A percentile compares a stretch with the other conserved stretches of the same genome.
Conservation (phyloP, 2,797 vertebrate species). For the Adelosebastes latens region DNA sequence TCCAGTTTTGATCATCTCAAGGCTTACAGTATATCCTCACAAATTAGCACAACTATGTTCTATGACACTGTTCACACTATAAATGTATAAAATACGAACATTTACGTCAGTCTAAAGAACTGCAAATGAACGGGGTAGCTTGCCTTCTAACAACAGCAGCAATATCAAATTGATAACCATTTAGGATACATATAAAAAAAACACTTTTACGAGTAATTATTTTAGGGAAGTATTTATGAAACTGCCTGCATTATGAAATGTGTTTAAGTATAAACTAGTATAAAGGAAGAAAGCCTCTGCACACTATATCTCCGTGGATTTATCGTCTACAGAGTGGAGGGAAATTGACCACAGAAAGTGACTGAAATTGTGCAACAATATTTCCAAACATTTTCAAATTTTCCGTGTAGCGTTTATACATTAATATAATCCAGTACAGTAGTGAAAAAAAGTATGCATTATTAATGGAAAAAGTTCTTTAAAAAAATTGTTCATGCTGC, state of each 20-base stretch:
- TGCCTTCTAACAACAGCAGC: neutral
- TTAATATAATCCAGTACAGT: too few relatives aligned
- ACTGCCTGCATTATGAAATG: too few relatives aligned
- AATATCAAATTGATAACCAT: neutral
- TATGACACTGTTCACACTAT: too few relatives aligned
- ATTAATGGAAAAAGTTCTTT: too few relatives aligned
- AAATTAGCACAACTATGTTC: neutral
- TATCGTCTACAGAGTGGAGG: neutral
- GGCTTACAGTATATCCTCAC: neutral
- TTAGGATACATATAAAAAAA: neutral
- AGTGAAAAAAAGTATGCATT: too few relatives aligned
- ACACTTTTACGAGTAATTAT: neutral
- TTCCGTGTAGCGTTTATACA: too few relatives aligned
- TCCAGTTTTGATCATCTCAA: neutral
- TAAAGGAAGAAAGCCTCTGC: neutral
- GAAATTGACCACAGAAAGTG: neutral
- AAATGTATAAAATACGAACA: neutral
- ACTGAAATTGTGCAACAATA: neutral
- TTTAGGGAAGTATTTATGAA: neutral
- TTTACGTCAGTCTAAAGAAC: neutral
- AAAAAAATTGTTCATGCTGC: too few relatives aligned
- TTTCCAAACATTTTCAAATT: neutral
- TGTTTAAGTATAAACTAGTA: too few relatives aligned
- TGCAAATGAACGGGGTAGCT: neutral
- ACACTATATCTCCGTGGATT: neutral